A percentile compares a stretch with the other conserved stretches of the same genome.
phyloP scores from a whole-genome alignment of 1,140 invertebrate genomes.

The Amphibalanus amphitrite region DNA sequence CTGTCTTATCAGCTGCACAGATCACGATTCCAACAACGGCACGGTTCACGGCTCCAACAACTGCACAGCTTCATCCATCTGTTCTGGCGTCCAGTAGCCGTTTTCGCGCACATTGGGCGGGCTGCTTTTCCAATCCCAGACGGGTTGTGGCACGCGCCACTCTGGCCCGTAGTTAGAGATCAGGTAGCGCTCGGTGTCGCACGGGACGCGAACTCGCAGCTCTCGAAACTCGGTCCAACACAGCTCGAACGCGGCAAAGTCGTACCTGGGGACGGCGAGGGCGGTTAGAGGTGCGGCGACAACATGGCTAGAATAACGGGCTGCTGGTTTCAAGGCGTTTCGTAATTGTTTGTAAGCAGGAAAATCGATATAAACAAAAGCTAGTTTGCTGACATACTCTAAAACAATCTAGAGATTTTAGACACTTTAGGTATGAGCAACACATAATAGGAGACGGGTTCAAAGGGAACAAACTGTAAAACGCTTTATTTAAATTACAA shows the following conservation, averaged over 20 bases:
- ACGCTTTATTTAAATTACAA: no score
- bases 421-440: no score
- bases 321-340: no score
- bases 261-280: slow-evolving; percentile 30
- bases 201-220: slow-evolving; percentile 36
- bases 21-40: no score
- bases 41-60: slow-evolving; percentile 6
- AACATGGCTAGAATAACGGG: no score
- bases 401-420: no score
- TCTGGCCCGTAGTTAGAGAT: slow-evolving; percentile 37
- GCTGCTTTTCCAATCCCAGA: slow-evolving; percentile 41
- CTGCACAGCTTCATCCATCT: slow-evolving; percentile 33
- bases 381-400: no score
- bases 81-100: slow-evolving; percentile 34
- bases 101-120: slow-evolving; percentile 37
- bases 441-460: no score
- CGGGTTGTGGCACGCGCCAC: slow-evolving; percentile 33
- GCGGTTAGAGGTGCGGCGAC: neutral
- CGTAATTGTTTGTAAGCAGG: no score
- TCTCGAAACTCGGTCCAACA: slow-evolving; percentile 40
- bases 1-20: no score
- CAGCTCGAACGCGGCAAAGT: slow-evolving; percentile 35
- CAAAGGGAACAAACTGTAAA: no score
- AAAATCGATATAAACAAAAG: no score
- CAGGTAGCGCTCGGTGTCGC: slow-evolving; percentile 35